Base-by-base conservation (phyloP, 2,797 vertebrate species). In the Myotis vivesi region DNA sequence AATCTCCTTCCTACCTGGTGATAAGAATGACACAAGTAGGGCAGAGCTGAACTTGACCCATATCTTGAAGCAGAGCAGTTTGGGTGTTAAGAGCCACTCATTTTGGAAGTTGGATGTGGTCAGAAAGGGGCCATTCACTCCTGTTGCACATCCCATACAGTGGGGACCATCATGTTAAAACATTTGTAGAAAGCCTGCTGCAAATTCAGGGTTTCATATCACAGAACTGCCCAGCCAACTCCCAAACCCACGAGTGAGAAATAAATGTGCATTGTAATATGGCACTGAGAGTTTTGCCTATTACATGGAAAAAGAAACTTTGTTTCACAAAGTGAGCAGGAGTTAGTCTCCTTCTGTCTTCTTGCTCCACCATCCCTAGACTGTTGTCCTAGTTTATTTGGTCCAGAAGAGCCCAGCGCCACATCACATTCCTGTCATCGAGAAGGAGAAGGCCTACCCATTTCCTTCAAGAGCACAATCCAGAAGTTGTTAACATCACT, bases 191-290 rank as follows among this genome's bases (percentile, higher is more conserved):
- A 91, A 92, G 80, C 30, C 23, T 85, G 28, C 79, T 95, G 92
- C 68, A 72, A 68, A 30, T 87, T 93, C 64, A 81, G 44, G 53
- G 41, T 93, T 93, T 90, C 28, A 22, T 51, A 66, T n/a, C 49
- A 90, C 51, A 92, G 8, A 71, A 38, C 22, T 87, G 55, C 13
- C 49, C 49, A 95, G n/a, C 23, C 49, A 83, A 94, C 11, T 95
- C 90, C 36, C 38, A 92, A 81, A 93, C 23, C 30, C 46, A 28
- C 83, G 53, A 92, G 15, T 95, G 83, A 88, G 64, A 96, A 94
- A 81, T 51, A 71, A 85, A 62, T 71, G 71, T 38, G 69, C 82
- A 73, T 49, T 17, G 5, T 69, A 66, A 57, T 72, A 33, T 36
- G 64, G 15, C 30, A 20, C 44, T 82, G 69, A 93, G 49, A 87